These are phyloP conservation scores for Cirrhinus mrigala DNA, from an alignment of 2,797 vertebrate species.

Conservation along the genomic window DNA sequence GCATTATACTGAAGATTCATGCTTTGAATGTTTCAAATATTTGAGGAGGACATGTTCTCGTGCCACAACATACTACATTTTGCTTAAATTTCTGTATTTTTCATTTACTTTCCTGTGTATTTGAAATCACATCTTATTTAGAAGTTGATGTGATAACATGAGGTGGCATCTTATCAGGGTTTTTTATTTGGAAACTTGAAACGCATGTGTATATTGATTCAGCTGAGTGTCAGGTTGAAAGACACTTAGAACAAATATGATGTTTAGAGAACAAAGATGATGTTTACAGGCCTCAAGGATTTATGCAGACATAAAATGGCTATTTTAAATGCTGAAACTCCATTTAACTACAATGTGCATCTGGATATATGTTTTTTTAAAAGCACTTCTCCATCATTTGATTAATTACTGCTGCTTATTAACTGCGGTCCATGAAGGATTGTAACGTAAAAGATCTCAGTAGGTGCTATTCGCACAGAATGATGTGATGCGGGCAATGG, in stretches of 20 bases:
- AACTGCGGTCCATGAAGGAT: neutral
- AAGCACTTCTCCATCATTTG: neutral
- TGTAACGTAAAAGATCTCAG: neutral
- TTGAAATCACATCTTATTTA: neutral
- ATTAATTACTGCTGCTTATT: neutral
- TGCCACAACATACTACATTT: neutral
- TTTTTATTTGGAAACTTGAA: neutral
- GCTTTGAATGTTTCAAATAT: neutral
- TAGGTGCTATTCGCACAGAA: neutral
- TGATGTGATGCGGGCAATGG: neutral
- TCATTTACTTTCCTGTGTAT: neutral
- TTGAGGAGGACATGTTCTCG: neutral
- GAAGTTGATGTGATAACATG: slow-evolving; percentile 46
- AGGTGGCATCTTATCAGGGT: slow-evolving; percentile 18
- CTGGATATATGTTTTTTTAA: neutral
- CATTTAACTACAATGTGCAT: neutral
- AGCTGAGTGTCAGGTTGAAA: neutral
- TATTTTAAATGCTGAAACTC: neutral
- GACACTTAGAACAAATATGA: neutral
- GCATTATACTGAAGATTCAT: neutral
- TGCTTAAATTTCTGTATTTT: neutral
- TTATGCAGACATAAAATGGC: neutral
- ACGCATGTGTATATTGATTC: neutral
- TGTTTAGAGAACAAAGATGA: neutral
- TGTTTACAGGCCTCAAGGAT: neutral